Evolutionary conservation across 2,113 vertebrate genomes (phyloP), one percentile per base, ranked within the genome.

Genomic region (Scolopax mira): DNA sequence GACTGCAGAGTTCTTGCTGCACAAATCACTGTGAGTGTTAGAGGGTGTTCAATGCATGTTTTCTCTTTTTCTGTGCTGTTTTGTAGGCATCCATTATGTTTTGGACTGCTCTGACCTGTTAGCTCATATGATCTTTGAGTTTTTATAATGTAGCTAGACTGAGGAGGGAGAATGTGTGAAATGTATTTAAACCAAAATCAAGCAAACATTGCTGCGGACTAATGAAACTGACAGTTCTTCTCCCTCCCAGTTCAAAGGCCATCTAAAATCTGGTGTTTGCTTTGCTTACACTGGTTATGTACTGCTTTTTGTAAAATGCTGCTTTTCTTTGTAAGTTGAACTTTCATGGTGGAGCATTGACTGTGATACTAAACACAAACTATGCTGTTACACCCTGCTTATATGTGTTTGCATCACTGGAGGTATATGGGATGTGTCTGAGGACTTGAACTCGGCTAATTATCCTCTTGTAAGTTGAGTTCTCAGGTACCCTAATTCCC

Each of bases 261-360:
- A 54, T 84, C 49, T 44, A n/a, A 52, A 77, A n/a, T 23, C 24
- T 39, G 28, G 18, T 27, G 3, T 11, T 52, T 33, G 8, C 35
- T 65, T 80, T 72, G 27, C 24, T 88, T 41, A 16, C 2, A 10
- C 31, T 44, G 35, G 27, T 41, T 89, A 7, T 18, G 19, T 30
- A n/a, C n/a, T n/a, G n/a, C n/a, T 94, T 95, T 97, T 97, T 96
- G 96, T 96, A 35, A 91, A 78, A 94, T 90, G 65, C 93, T 97
- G 97, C 94, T 95, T 88, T 96, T 94, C 93, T 67, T 85, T 85
- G 18, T 35, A 66, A 88, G 79, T 58, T 11, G 44, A 79, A 15
- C 37, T 39, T 41, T 66, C 18, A 10, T 69, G 17, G 13, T 64
- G 70, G 62, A 51, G 55, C 35, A 35, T 18, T 64, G 64, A 17